Conservation (phyloP, 2,888 invertebrate species). For the Dendrolimus houi region DNA sequence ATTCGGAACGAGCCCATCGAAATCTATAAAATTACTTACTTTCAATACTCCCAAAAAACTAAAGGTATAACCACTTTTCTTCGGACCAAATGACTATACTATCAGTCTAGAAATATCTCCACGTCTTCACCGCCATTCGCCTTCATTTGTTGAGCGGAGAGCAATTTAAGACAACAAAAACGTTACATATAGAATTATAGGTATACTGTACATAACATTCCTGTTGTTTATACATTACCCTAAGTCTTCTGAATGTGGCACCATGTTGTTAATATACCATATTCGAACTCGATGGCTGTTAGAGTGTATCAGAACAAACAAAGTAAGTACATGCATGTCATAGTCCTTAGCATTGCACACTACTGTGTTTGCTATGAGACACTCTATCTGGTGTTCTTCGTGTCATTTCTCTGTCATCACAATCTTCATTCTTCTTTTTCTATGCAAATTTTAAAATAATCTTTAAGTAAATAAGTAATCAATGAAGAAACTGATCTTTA, state of each 20-base stretch:
- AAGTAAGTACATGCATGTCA: slow-evolving; percentile 75
- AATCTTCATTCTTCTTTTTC: too few species aligned
- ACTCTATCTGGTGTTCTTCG: slow-evolving; percentile 21
- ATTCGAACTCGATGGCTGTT: slow-evolving; percentile 18
- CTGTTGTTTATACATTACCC: slow-evolving; percentile 76
- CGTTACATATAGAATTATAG: slow-evolving; percentile 74
- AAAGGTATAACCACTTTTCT: too few species aligned
- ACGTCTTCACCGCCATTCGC: neutral
- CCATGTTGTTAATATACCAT: neutral
- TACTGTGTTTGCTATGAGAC: slow-evolving; percentile 75
- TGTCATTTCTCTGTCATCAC: too few species aligned
- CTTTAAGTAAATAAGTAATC: too few species aligned
- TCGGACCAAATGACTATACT: too few species aligned
- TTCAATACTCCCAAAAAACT: too few species aligned
- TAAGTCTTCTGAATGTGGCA: slow-evolving; percentile 29
- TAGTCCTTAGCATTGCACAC: slow-evolving; percentile 71
- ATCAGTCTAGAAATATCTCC: too few species aligned
- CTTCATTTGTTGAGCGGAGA: slow-evolving; percentile 41
- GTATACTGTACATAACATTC: slow-evolving; percentile 76
- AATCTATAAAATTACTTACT: too few species aligned
- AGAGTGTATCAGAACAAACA: slow-evolving; percentile 71
- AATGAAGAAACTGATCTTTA: too few species aligned
- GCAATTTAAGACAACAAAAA: slow-evolving; percentile 77
- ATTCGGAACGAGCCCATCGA: too few species aligned
- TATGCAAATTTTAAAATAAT: too few species aligned